Evolutionary conservation across 2,888 invertebrate genomes (phyloP).

Genomic region (Xestia ashworthii): DNA sequence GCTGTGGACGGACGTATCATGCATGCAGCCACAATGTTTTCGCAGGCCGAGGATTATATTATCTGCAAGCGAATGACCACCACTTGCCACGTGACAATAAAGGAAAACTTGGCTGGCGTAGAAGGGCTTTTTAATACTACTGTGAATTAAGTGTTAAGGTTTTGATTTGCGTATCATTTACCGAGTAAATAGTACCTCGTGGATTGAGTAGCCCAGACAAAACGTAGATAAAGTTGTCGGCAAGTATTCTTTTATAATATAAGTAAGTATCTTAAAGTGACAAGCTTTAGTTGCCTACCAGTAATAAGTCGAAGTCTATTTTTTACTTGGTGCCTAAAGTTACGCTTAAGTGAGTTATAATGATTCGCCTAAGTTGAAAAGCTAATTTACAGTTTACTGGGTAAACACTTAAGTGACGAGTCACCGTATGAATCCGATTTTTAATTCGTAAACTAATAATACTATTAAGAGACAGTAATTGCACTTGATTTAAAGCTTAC

Average conservation of each 20-base stretch:
- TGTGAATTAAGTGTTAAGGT: background rate
- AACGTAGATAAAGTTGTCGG: background rate
- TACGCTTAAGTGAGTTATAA: background rate
- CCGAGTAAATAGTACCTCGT: background rate
- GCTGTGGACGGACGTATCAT: background rate
- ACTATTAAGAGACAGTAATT: background rate
- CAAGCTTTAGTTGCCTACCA: background rate
- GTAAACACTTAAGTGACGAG: background rate
- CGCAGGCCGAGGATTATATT: conserved; percentile 16
- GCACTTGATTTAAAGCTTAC: too few species aligned
- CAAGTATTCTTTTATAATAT: background rate
- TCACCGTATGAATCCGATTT: background rate
- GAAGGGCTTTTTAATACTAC: too few species aligned
- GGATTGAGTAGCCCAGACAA: background rate
- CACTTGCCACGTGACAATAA: background rate
- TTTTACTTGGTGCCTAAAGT: background rate
- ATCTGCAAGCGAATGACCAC: background rate
- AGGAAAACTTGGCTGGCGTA: background rate
- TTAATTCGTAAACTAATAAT: background rate
- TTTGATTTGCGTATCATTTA: background rate
- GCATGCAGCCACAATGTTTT: conserved; percentile 31
- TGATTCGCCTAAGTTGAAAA: background rate
- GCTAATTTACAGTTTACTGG: background rate
- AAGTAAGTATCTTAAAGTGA: background rate
- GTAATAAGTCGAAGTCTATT: background rate